Conservation (phyloP, 2,113 vertebrate genomes). For the Hemiprocne comata region DNA sequence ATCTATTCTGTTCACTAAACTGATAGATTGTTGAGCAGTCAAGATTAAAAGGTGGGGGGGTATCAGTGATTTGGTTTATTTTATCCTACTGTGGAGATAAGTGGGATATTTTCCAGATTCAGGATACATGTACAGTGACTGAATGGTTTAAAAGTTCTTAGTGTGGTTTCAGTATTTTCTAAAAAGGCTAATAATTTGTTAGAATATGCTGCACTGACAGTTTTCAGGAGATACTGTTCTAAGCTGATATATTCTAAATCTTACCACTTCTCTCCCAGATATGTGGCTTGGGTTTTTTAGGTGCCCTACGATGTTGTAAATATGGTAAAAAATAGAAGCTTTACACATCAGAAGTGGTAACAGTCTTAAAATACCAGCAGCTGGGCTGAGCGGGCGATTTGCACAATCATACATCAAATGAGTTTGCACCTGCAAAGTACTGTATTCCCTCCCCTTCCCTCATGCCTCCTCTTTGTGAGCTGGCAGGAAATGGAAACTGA, state of each 20-base stretch:
- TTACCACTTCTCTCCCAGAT: not conserved
- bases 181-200: not conserved
- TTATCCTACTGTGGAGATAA: not conserved
- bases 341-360: not conserved
- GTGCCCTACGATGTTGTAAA: not conserved
- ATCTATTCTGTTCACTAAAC: not conserved
- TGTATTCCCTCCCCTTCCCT: not conserved
- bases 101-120: not conserved
- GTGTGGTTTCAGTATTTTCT: not conserved
- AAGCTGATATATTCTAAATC: not conserved
- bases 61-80: not conserved
- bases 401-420: not conserved
- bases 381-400: slow-evolving; percentile 41
- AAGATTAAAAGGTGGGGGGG: not conserved
- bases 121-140: not conserved
- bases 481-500: slow-evolving; percentile 17
- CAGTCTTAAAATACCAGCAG: slow-evolving; percentile 26
- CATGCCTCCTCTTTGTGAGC: not conserved
- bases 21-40: not conserved
- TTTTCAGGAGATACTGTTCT: not conserved
- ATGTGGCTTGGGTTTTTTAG: not conserved
- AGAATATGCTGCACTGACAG: not conserved
- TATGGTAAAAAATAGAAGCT: not conserved
- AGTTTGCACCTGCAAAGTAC: slow-evolving; percentile 22
- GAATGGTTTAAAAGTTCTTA: not conserved